phyloP scores from a whole-genome alignment of 1,140 invertebrate species.

The Chrysoperla carnea region DNA sequence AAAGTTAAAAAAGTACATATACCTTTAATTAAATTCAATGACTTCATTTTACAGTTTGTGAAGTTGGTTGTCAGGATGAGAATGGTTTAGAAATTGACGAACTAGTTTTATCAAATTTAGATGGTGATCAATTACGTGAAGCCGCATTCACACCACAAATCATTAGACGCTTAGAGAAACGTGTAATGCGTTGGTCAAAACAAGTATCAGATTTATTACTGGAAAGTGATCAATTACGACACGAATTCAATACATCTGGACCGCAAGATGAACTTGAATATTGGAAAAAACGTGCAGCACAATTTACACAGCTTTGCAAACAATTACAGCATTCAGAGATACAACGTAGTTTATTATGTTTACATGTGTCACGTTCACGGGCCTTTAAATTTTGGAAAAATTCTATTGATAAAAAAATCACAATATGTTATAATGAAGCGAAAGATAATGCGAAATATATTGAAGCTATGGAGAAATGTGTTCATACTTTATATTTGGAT shows the following conservation, averaged over 20 bases:
- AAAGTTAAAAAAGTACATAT: too few species aligned
- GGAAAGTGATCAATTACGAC: slow-evolving; percentile 75
- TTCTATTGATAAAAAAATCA: slow-evolving; percentile 63
- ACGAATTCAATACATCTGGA: slow-evolving; percentile 76
- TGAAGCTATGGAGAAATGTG: slow-evolving; percentile 86
- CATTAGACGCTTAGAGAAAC: slow-evolving; percentile 40
- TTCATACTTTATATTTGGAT: slow-evolving; percentile 81
- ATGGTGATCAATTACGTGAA: slow-evolving; percentile 40
- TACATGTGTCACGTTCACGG: slow-evolving; percentile 67
- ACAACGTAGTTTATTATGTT: slow-evolving; percentile 55
- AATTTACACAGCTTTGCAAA: slow-evolving; percentile 76
- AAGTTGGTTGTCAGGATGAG: slow-evolving; percentile 56
- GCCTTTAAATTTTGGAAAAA: slow-evolving; percentile 74
- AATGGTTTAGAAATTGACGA: slow-evolving; percentile 57
- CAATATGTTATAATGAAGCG: slow-evolving; percentile 83
- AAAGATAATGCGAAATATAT: slow-evolving; percentile 93
- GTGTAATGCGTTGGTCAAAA: slow-evolving; percentile 58
- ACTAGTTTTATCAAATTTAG: slow-evolving; percentile 34
- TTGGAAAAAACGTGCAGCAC: slow-evolving; percentile 85
- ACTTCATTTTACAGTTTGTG: slow-evolving; percentile 37
- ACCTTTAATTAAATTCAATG: background rate
- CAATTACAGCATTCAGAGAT: slow-evolving; percentile 59
- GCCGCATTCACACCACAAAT: slow-evolving; percentile 41
- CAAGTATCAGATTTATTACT: slow-evolving; percentile 53
- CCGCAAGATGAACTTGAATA: slow-evolving; percentile 94